phyloP scores from a whole-genome alignment of 2,113 vertebrate species.

The Phalacrocorax carbo region DNA sequence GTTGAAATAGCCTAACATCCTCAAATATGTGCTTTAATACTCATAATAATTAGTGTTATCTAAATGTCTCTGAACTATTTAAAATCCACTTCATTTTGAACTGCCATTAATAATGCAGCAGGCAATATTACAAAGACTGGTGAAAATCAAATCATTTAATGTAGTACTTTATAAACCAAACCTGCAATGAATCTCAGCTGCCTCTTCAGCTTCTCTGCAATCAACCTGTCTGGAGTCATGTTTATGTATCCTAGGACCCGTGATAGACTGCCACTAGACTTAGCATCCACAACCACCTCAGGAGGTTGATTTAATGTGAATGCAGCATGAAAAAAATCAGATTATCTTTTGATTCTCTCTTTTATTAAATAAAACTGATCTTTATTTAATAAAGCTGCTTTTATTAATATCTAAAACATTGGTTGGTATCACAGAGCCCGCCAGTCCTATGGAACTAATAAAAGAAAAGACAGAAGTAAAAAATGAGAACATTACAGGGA shows the following conservation, averaged over 20 bases:
- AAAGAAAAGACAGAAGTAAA: constrained; percentile 42
- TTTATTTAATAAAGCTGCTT: constrained; percentile 65
- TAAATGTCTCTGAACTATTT: constrained; percentile 20
- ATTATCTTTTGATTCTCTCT: constrained; percentile 57
- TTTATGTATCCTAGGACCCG: not conserved
- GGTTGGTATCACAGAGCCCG: constrained; percentile 12
- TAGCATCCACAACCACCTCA: not conserved
- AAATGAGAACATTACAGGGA: constrained; percentile 33
- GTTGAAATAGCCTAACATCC: not conserved
- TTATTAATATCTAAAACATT: constrained; percentile 68
- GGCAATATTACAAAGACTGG: not conserved
- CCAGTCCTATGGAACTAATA: constrained; percentile 46
- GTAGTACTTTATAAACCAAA: constrained; percentile 37
- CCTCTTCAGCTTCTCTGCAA: not conserved
- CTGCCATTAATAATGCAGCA: constrained; percentile 53
- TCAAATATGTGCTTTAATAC: constrained; percentile 22
- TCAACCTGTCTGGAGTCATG: constrained; percentile 25
- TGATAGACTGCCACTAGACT: constrained; percentile 26
- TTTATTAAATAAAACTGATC: constrained; percentile 67
- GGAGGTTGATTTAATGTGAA: constrained; percentile 13
- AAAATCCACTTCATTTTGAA: constrained; percentile 50
- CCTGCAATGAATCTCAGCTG: not conserved
- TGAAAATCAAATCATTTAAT: constrained; percentile 37
- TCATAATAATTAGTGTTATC: constrained; percentile 33
- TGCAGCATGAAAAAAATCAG: constrained; percentile 48